phyloP scores from a whole-genome alignment of 2,888 invertebrate genomes.

The Arrhopalites spinosus region DNA sequence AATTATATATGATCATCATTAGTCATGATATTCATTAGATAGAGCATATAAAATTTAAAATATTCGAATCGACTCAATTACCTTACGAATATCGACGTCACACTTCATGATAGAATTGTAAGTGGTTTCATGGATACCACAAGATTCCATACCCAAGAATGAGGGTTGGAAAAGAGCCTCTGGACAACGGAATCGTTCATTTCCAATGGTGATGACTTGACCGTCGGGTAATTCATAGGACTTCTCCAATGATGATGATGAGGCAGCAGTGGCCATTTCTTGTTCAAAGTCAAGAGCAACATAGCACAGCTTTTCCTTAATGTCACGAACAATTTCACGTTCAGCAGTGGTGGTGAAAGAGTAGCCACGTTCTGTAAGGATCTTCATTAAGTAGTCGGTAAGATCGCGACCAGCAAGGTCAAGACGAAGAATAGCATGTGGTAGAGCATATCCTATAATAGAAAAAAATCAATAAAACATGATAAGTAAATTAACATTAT shows the following conservation, averaged over 20 bases:
- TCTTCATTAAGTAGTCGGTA: constrained; percentile 66
- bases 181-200: constrained; percentile 89
- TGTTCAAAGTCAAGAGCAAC: constrained; percentile 93
- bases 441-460: constrained; percentile 75
- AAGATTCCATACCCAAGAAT: constrained; percentile 83
- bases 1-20: neutral
- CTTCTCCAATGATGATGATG: constrained; percentile 88
- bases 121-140: constrained; percentile 58
- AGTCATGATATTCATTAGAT: neutral
- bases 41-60: too few species aligned
- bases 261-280: constrained; percentile 92
- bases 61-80: neutral
- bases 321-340: constrained; percentile 91
- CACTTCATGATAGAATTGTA: constrained; percentile 75
- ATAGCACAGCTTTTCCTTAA: constrained; percentile 93
- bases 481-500: neutral
- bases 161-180: constrained; percentile 71
- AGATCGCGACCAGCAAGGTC: constrained; percentile 66
- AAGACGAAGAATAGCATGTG: constrained; percentile 89
- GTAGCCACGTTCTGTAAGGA: constrained; percentile 63
- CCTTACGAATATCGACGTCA: constrained; percentile 87
- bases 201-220: constrained; percentile 83
- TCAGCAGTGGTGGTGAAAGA: constrained; percentile 78
- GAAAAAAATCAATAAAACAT: neutral
- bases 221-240: constrained; percentile 91